Percentiles rank a stretch among this genome's conserved stretches.
These are phyloP conservation scores for Cyprinodon variegatus DNA, from an alignment of 2,113 vertebrate species.

Conservation along the genomic window DNA sequence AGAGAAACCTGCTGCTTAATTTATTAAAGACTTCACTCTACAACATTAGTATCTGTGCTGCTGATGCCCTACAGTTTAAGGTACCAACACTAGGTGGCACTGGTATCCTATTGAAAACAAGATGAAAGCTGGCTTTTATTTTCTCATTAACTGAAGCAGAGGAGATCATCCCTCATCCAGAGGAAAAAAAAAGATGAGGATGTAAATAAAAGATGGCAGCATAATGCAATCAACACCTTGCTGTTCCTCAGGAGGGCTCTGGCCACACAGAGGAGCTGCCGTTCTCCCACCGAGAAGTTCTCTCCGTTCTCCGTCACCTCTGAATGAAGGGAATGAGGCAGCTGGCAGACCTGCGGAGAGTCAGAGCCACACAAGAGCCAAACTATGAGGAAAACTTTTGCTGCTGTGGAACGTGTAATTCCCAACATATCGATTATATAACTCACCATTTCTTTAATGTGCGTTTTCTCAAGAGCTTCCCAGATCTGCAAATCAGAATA, in stretches of 20 bases:
- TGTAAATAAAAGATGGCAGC: slow-evolving; percentile 26
- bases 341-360: slow-evolving; percentile 74
- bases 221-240: slow-evolving; percentile 74
- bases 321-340: slow-evolving; percentile 78
- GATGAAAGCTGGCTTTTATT: slow-evolving; percentile 1
- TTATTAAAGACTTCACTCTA: background rate
- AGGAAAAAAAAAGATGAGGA: slow-evolving; percentile 5
- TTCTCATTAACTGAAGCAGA: slow-evolving; percentile 12
- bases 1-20: background rate
- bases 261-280: slow-evolving; percentile 83
- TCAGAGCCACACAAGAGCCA: slow-evolving; percentile 9
- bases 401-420: background rate
- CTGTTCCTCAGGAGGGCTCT: slow-evolving; percentile 83
- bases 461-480: slow-evolving; percentile 82
- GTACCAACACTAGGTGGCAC: slow-evolving; percentile 68
- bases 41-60: no score
- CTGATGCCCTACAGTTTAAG: background rate
- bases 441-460: slow-evolving; percentile 82
- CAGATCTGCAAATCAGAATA: slow-evolving; percentile 81
- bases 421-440: background rate
- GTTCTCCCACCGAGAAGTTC: slow-evolving; percentile 85
- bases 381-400: background rate
- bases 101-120: slow-evolving; percentile 51
- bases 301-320: slow-evolving; percentile 84
- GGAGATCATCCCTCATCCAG: slow-evolving; percentile 18